A percentile compares a stretch with the other conserved stretches of the same genome.
Conservation (phyloP, 2,113 vertebrate species). For the Aviceda subcristata region DNA sequence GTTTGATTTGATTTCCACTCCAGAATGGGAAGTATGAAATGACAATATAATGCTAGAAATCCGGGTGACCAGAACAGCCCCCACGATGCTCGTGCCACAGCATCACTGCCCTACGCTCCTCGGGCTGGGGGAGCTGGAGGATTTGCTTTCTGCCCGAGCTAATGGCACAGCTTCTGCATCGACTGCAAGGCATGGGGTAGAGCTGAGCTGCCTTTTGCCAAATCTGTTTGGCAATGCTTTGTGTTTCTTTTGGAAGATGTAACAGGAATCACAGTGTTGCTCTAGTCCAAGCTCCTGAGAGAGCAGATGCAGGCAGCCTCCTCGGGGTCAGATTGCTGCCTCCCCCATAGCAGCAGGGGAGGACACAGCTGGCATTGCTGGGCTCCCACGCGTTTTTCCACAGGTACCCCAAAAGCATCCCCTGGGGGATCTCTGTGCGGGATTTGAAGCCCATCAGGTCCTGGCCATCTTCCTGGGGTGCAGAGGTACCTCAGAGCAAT, state of each 20-base stretch:
- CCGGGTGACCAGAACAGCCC: neutral
- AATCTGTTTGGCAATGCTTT: neutral
- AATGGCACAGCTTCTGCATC: neutral
- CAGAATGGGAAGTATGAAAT: neutral
- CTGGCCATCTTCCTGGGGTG: neutral
- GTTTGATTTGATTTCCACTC: neutral
- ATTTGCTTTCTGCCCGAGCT: neutral
- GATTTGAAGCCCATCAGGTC: neutral
- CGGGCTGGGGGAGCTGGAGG: neutral
- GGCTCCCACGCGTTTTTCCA: neutral
- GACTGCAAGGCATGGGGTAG: neutral
- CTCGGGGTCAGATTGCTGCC: neutral
- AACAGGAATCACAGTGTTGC: neutral
- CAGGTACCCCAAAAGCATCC: neutral
- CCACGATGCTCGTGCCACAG: accelerated
- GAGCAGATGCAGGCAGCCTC: neutral
- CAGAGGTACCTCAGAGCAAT: neutral
- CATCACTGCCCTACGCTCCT: accelerated
- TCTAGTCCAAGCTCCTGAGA: neutral
- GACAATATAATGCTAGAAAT: accelerated
- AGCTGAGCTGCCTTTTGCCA: constrained; percentile 2
- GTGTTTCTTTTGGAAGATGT: neutral
- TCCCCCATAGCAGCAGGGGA: neutral
- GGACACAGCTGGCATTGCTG: accelerated
- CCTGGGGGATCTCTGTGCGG: neutral